Evolutionary conservation across 2,797 vertebrate species (phyloP).

Genomic region (Stomatorhinus walkeri): DNA sequence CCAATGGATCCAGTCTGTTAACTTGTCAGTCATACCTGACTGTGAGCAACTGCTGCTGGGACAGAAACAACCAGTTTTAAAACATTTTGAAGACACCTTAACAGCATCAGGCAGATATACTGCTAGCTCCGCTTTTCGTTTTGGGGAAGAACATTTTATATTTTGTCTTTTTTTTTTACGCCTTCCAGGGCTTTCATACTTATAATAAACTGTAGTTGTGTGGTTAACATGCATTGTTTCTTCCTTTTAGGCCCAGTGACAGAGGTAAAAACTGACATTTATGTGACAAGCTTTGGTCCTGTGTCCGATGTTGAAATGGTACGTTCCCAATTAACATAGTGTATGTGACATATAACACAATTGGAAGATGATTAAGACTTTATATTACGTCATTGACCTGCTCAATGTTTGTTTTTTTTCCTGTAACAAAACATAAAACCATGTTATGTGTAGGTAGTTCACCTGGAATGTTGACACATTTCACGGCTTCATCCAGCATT

Average conservation of each 20-base stretch:
- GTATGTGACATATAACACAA: background rate
- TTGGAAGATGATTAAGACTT: background rate
- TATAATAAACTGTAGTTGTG: background rate
- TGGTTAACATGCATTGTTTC: background rate
- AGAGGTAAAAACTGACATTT: conserved; percentile 98
- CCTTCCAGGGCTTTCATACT: background rate
- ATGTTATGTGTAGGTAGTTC: background rate
- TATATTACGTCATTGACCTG: background rate
- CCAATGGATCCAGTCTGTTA: background rate
- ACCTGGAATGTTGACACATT: background rate
- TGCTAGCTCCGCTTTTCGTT: background rate
- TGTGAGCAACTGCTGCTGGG: background rate
- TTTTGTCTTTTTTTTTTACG: background rate
- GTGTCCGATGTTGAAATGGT: conserved; percentile 99
- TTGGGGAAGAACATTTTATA: background rate
- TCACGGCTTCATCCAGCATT: background rate
- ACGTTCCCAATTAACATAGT: conserved; percentile 44
- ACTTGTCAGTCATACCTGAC: background rate
- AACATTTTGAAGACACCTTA: background rate
- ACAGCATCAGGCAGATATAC: background rate
- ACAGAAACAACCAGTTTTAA: background rate
- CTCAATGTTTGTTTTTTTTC: background rate
- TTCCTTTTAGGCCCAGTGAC: conserved; percentile 80
- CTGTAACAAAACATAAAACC: background rate
- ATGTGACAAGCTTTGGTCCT: conserved; percentile 98